Percentiles rank a stretch among this genome's conserved stretches.
These are phyloP conservation scores for Eleutherodactylus coqui DNA, from an alignment of 2,797 vertebrate genomes.

Conservation along the genomic window DNA sequence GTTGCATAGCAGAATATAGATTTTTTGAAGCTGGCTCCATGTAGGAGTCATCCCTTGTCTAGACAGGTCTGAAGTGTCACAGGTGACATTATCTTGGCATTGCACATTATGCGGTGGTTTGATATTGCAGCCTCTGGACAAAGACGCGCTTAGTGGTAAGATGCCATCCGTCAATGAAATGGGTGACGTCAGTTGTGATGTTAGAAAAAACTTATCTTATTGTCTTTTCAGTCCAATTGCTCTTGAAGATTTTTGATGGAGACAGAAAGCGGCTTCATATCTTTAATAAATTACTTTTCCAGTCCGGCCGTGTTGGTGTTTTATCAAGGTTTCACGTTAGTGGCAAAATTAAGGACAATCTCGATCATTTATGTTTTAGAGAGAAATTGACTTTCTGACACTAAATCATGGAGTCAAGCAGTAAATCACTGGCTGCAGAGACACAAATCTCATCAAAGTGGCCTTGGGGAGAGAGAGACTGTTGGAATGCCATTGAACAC, in stretches of 20 bases:
- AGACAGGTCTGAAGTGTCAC: neutral
- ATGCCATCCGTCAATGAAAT: neutral
- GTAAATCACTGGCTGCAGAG: constrained; percentile 63
- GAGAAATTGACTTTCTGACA: constrained; percentile 61
- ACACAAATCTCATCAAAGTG: constrained; percentile 60
- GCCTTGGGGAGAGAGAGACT: constrained; percentile 62
- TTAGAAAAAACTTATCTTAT: neutral
- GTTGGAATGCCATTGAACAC: constrained; percentile 62
- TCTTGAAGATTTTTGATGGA: constrained; percentile 9
- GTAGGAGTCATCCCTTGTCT: constrained; percentile 12
- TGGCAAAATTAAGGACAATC: constrained; percentile 59
- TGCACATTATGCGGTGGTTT: neutral
- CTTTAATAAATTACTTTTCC: constrained; percentile 45
- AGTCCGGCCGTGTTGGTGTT: constrained; percentile 51
- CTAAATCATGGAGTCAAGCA: constrained; percentile 28
- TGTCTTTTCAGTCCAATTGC: constrained; percentile 1
- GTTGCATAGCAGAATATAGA: constrained; percentile 13
- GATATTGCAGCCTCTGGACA: neutral
- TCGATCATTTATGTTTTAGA: constrained; percentile 57
- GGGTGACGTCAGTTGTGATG: neutral
- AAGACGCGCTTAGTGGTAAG: neutral
- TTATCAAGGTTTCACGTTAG: constrained; percentile 66
- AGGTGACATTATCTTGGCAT: constrained; percentile 13
- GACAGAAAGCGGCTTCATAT: constrained; percentile 21
- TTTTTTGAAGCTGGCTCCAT: neutral